Percentiles rank a stretch among this genome's conserved stretches.
These are phyloP conservation scores for Hedychridium roseum DNA, from an alignment of 2,888 invertebrate genomes.

Conservation along the genomic window DNA sequence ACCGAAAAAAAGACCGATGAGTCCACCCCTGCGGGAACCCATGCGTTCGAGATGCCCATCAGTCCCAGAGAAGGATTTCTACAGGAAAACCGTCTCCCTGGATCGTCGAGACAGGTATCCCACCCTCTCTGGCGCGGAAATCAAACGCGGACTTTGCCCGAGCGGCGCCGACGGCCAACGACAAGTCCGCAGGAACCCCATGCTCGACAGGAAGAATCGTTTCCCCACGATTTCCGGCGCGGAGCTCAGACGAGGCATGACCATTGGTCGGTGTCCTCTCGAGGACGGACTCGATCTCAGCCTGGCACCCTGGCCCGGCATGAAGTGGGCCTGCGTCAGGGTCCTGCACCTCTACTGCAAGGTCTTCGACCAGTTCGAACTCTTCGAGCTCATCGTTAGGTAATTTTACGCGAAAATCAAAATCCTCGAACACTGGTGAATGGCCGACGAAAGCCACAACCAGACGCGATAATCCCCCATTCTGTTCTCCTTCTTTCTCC, in stretches of 20 bases:
- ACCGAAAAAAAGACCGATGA: constrained; percentile 52
- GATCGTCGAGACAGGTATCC: constrained; percentile 57
- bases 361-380: constrained; percentile 83
- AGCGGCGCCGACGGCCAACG: constrained; percentile 19
- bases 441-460: too few species aligned
- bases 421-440: too few species aligned
- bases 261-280: constrained; percentile 62
- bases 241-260: constrained; percentile 51
- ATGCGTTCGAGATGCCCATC: constrained; percentile 52
- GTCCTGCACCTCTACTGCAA: constrained; percentile 87
- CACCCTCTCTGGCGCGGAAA: constrained; percentile 55
- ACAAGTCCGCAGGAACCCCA: constrained; percentile 41
- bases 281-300: constrained; percentile 65
- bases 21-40: constrained; percentile 41
- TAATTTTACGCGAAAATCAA: constrained; percentile 64
- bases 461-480: too few species aligned
- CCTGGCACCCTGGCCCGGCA: constrained; percentile 80
- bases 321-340: constrained; percentile 83
- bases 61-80: constrained; percentile 56
- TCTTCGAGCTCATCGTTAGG: constrained; percentile 82
- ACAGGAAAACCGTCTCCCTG: constrained; percentile 51
- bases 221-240: constrained; percentile 58
- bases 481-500: too few species aligned
- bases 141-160: constrained; percentile 41
- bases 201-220: constrained; percentile 55